Evolutionary conservation across 2,113 vertebrate species (phyloP), one percentile per base, ranked within the genome.

Genomic region (Paramisgurnus dabryanus): DNA sequence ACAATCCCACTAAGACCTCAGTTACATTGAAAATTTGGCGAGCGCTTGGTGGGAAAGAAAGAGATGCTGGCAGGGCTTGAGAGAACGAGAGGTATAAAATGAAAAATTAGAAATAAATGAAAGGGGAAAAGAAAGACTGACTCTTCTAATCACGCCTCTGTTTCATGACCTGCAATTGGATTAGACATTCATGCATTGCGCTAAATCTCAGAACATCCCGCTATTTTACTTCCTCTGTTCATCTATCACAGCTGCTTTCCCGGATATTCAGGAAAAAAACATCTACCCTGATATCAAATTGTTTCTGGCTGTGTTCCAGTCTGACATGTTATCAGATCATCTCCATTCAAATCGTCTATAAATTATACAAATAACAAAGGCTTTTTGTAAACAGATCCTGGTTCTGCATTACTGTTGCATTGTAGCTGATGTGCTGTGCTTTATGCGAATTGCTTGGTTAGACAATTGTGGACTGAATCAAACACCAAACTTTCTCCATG

Each of bases 91-190:
- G 40, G 61, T 12, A 49, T 49, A 79, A 60, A 57, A 61, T 10
- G 61, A 76, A 65, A 65, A 40, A 61, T 53, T 66, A 15, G 4
- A 76, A 76, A 76, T 64, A 13, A 76, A 76, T 63, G 39, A 63
- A 70, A 8, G 6, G 57, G 17, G 17, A 63, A 34, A 34, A 34
- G 22, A 43, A 61, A 75, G 13, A 34, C 77, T 67, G 68, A 81
- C 79, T 84, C 79, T 81, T 85, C 72, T 84, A 64, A 76, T 80
- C 70, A 80, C 39, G 77, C 53, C 5, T 75, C 50, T 68, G 85
- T 76, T 75, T 72, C 84, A 53, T 84, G 63, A 83, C 80, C 58
- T 83, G 53, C 79, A 80, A 67, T 82, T 57, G 85, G 76, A 79
- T 47, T 53, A 50, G 47, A 66, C 17, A 58, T 17, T 58, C 17